Evolutionary conservation across 2,113 vertebrate species (phyloP).

Genomic region (Lepus europaeus): DNA sequence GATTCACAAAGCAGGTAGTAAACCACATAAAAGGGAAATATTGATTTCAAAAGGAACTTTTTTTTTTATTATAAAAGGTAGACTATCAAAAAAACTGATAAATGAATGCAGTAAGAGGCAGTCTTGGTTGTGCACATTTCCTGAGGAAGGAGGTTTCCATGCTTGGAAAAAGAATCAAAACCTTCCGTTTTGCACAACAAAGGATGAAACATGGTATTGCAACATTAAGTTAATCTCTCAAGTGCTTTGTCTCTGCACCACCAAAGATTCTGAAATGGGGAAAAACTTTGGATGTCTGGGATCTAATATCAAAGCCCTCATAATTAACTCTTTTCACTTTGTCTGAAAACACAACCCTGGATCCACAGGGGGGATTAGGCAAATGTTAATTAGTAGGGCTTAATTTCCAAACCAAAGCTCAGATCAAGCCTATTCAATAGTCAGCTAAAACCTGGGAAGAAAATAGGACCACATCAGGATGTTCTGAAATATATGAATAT

Average conservation of each 20-base stretch:
- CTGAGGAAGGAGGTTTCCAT: slow-evolving; percentile 20
- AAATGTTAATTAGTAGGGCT: slow-evolving; percentile 75
- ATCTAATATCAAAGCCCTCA: slow-evolving; percentile 73
- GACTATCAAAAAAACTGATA: background rate
- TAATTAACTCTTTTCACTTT: slow-evolving; percentile 73
- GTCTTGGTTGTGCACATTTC: background rate
- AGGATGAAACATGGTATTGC: slow-evolving; percentile 47
- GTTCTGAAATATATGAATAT: slow-evolving; percentile 14
- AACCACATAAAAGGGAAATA: slow-evolving; percentile 19
- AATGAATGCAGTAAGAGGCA: background rate
- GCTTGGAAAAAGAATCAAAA: slow-evolving; percentile 50
- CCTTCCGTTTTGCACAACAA: slow-evolving; percentile 49
- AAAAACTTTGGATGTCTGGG: slow-evolving; percentile 17
- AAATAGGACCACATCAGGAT: background rate
- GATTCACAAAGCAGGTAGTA: background rate
- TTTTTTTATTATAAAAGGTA: slow-evolving; percentile 4
- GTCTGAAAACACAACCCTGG: slow-evolving; percentile 68
- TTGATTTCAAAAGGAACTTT: background rate
- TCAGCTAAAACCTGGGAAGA: slow-evolving; percentile 17
- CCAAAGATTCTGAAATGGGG: slow-evolving; percentile 54
- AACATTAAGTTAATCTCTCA: slow-evolving; percentile 71
- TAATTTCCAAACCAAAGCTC: slow-evolving; percentile 73
- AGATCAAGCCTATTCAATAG: slow-evolving; percentile 47
- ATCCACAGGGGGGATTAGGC: slow-evolving; percentile 72
- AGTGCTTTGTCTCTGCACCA: slow-evolving; percentile 56